Base-by-base conservation (phyloP, 2,888 invertebrate species). In the Limnephilus lunatus region DNA sequence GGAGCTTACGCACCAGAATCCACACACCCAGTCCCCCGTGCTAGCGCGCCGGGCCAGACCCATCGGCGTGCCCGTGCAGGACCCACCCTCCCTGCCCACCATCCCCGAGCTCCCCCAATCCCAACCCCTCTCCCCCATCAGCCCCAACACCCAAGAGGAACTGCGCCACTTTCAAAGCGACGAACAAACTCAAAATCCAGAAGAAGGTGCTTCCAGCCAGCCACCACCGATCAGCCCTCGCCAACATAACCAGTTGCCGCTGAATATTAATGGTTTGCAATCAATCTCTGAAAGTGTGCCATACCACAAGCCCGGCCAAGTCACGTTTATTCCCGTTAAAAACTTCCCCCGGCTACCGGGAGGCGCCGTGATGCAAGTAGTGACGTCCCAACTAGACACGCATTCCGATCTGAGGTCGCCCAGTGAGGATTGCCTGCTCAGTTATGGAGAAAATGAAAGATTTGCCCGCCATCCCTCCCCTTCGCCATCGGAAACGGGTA, bases 1-100 rank as follows among this genome's bases (percentile, higher is more conserved):
- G 15, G 48, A 86, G n/a, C 85, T 86, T 14, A 48, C 85, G 1
- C 85, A 86, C 30, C 85, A 86, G 44, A 86, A 86, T n/a, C 85
- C 85, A 2, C 85, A 86, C 39, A 86, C 85, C 1, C 19, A n/a
- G n/a, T 86, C 85, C n/a, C 85, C 85, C 30, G 44, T 86, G n/a
- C n/a, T 44, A 48, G 39, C 85, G 14, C 85, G 48, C n/a, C 19
- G 85, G n/a, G 39, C 39, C 85, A 86, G 39, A 30, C 35, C 85
- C 25, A 30, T n/a, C 1, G 39, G 25, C 12, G 39, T 39, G 4
- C 85, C 85, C 4, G 39, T 39, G 44, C 85, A 86, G 19, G 85
- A 44, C 3, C n/a, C 32, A 15, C 32, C 82, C 31, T 32, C 32
- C 12, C 9, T 15, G 32, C 30, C 31, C 14, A 14, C 82, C 15